phyloP scores from a whole-genome alignment of 2,888 invertebrate genomes.

The Gasteruption jaculator region DNA sequence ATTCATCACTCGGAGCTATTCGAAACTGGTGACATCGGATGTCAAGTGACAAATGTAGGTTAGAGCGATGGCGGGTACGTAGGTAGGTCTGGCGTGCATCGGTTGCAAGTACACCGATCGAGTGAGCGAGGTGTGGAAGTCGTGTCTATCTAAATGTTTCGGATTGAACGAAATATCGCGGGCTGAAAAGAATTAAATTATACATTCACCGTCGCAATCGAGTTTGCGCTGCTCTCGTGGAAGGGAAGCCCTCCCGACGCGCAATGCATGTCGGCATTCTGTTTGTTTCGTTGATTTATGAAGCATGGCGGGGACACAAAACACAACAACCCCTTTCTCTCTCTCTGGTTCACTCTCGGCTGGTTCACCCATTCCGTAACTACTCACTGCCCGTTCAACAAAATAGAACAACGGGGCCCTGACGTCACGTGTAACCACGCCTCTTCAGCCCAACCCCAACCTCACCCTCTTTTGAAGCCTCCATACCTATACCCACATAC shows the following conservation, averaged over 20 bases:
- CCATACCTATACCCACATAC: slow-evolving; percentile 5
- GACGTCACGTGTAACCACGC: slow-evolving; percentile 46
- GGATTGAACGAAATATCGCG: too few relatives aligned
- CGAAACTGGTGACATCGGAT: too few relatives aligned
- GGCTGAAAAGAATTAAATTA: slow-evolving; percentile 42
- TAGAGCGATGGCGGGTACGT: too few relatives aligned
- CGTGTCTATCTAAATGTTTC: too few relatives aligned
- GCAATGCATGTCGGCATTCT: slow-evolving; percentile 40
- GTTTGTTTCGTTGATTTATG: slow-evolving; percentile 50
- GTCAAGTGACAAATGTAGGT: too few relatives aligned
- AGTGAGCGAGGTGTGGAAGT: too few relatives aligned
- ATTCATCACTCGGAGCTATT: too few relatives aligned
- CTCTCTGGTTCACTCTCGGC: too few relatives aligned
- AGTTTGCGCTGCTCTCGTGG: slow-evolving; percentile 28
- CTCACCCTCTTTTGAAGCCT: slow-evolving; percentile 2
- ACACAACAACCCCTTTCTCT: slow-evolving; percentile 41
- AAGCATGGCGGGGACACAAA: slow-evolving; percentile 47
- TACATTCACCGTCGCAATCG: slow-evolving; percentile 38
- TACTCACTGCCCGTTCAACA: slow-evolving; percentile 29
- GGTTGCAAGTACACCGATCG: too few relatives aligned
- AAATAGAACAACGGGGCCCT: slow-evolving; percentile 42
- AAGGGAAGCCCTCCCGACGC: slow-evolving; percentile 21
- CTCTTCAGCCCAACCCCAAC: slow-evolving; percentile 23
- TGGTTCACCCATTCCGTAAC: slow-evolving; percentile 21
- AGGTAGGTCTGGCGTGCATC: too few relatives aligned